Conservation (phyloP, 2,113 vertebrate species). For the Tauraco erythrolophus region DNA sequence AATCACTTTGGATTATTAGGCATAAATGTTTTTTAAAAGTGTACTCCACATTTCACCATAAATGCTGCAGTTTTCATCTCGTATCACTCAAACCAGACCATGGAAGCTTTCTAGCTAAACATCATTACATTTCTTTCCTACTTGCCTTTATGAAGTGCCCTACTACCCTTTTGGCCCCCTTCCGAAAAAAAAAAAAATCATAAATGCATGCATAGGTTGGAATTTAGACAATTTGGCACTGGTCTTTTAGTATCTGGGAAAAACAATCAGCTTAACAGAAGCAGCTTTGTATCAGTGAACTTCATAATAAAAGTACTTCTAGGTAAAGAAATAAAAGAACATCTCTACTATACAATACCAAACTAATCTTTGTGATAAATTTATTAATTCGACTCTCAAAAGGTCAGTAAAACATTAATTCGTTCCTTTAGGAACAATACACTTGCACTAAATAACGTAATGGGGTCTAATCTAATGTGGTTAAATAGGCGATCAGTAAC, state of each 20-base stretch:
- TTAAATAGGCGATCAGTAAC: background rate
- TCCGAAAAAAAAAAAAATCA: background rate
- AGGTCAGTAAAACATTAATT: background rate
- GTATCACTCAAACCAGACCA: background rate
- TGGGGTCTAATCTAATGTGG: background rate
- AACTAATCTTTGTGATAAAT: background rate
- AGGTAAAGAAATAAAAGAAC: background rate
- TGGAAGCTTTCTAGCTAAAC: background rate
- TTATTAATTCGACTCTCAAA: background rate
- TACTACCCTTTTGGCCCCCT: background rate
- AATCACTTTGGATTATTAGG: background rate
- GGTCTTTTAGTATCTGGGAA: background rate
- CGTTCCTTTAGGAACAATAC: background rate
- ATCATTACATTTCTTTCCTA: background rate
- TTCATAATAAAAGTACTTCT: background rate
- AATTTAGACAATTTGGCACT: background rate
- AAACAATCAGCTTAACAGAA: conserved; percentile 10
- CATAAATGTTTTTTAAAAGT: background rate
- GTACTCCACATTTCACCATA: background rate
- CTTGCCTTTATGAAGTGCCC: background rate
- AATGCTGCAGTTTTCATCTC: background rate
- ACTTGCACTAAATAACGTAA: background rate
- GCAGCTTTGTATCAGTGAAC: background rate
- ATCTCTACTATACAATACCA: background rate
- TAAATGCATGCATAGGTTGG: background rate